phyloP scores from a whole-genome alignment of 2,888 invertebrate genomes.

The Harmothoe impar region DNA sequence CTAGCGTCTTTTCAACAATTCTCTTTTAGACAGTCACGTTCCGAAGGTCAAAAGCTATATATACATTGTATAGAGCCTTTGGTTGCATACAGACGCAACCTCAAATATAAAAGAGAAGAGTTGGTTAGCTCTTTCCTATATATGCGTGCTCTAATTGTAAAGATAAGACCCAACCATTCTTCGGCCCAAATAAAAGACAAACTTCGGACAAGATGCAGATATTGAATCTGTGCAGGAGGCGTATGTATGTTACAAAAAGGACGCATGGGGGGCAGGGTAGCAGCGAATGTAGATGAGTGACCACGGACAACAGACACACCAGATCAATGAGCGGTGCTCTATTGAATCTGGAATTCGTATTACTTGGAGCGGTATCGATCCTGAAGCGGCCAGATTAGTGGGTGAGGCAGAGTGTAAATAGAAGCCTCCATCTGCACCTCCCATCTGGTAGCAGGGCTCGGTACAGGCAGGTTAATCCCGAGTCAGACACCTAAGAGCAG shows the following conservation, averaged over 20 bases:
- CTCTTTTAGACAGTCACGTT: not conserved
- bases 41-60: too few species aligned
- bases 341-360: slow-evolving; percentile 25
- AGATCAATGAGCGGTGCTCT: not conserved
- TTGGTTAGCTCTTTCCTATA: too few species aligned
- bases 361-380: slow-evolving; percentile 7
- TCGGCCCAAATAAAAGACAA: not conserved
- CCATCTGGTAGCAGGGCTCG: not conserved
- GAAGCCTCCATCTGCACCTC: not conserved
- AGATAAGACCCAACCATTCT: too few species aligned
- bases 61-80: too few species aligned
- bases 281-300: not conserved
- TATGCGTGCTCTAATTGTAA: too few species aligned
- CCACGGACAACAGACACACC: not conserved
- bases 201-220: not conserved
- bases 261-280: not conserved
- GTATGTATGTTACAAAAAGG: too few species aligned
- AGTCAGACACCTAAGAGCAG: too few species aligned
- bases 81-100: not conserved
- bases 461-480: too few species aligned
- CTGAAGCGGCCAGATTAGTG: not conserved
- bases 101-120: too few species aligned
- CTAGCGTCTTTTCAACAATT: not conserved
- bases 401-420: slow-evolving; percentile 6
- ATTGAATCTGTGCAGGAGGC: not conserved